phyloP scores from a whole-genome alignment of 2,113 vertebrate genomes.

The Myodes glareolus region DNA sequence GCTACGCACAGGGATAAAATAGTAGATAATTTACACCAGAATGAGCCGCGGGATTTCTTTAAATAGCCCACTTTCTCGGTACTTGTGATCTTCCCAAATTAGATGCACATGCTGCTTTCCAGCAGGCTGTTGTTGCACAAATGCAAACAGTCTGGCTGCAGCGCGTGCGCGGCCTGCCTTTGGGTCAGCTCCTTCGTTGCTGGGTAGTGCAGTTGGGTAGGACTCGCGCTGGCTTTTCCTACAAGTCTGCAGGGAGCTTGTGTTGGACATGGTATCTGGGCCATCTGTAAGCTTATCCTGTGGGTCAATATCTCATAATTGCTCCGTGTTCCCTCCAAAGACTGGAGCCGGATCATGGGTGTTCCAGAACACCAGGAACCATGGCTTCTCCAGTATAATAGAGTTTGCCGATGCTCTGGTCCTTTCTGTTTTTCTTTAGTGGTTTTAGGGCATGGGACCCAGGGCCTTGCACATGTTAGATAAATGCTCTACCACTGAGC shows the following conservation, averaged over 20 bases:
- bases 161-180: background rate
- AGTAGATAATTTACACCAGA: background rate
- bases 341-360: background rate
- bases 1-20: background rate
- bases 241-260: background rate
- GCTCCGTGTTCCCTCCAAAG: background rate
- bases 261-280: background rate
- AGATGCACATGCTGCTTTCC: background rate
- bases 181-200: background rate
- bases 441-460: background rate
- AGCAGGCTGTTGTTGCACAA: background rate
- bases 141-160: background rate
- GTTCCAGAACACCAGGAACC: background rate
- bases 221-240: background rate
- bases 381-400: background rate
- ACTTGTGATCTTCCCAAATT: background rate
- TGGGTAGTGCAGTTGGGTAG: background rate
- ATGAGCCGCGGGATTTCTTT: conserved; percentile 28
- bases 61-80: conserved; percentile 32
- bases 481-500: background rate
- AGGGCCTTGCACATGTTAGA: background rate
- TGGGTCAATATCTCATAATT: background rate
- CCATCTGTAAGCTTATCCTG: background rate
- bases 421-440: background rate
- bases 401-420: background rate